Conservation (phyloP, 2,888 invertebrate genomes). For the Temnothorax unifasciatus region DNA sequence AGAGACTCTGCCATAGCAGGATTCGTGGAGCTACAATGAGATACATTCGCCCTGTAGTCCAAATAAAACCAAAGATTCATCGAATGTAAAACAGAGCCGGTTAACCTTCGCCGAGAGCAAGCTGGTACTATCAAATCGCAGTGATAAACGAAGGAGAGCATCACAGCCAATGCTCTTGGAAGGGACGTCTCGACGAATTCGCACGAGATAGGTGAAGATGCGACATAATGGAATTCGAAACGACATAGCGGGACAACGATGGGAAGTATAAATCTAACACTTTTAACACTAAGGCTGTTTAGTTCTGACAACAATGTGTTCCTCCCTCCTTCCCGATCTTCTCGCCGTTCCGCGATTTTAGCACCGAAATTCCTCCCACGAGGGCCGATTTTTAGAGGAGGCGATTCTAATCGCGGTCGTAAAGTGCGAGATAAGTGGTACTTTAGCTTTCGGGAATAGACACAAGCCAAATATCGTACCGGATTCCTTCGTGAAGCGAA, state of each 20-base stretch:
- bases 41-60: neutral
- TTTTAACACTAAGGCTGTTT: neutral
- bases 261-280: slow-evolving; percentile 15
- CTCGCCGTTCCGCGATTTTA: neutral
- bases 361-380: neutral
- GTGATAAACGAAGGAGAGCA: slow-evolving; percentile 31
- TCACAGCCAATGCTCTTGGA: neutral
- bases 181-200: neutral
- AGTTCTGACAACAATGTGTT: slow-evolving; percentile 1
- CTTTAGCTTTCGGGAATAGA: slow-evolving; percentile 15
- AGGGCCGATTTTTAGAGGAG: slow-evolving; percentile 2
- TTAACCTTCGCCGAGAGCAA: slow-evolving; percentile 34
- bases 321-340: neutral
- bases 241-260: neutral
- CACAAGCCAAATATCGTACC: neutral
- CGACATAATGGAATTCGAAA: slow-evolving; percentile 33
- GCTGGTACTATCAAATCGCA: slow-evolving; percentile 33
- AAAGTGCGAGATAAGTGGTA: slow-evolving; percentile 9
- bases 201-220: neutral
- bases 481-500: slow-evolving; percentile 17
- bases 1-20: neutral
- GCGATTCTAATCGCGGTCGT: slow-evolving; percentile 20
- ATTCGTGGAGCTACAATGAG: slow-evolving; percentile 23
- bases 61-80: slow-evolving; percentile 38
- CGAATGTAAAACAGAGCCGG: slow-evolving; percentile 34